Evolutionary conservation across 2,113 vertebrate species (phyloP), one percentile per base, ranked within the genome.

Genomic region (Larimichthys crocea): DNA sequence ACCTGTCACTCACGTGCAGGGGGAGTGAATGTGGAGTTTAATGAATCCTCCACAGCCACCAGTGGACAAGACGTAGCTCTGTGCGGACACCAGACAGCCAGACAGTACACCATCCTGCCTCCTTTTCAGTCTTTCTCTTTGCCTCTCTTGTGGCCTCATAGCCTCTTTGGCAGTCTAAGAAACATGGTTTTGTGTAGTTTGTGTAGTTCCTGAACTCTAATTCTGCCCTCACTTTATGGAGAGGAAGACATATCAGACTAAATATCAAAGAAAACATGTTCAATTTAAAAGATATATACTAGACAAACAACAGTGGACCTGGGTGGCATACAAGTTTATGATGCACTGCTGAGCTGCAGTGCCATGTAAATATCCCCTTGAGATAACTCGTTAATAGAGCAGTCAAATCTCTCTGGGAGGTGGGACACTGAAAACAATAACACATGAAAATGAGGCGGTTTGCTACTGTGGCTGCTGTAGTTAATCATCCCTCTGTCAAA

Each of bases 1-100:
- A 85, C 82, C 90, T 93, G 92, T 94, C 95, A 95, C 80, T 95
- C 94, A 93, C 78, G 22, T 86, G 71, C 77, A 81, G 85, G 82
- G 86, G 90, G 92, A 88, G 89, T 91, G 85, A 92, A 91, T 91
- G 89, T 87, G 84, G 82, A 76, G 80, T 83, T 80, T 91, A 94
- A 94, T 93, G 92, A 91, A 91, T 93, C 89, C 79, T 93, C 91
- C 93, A 92, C 92, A 91, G 93, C 92, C 92, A 94, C 94, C 94
- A 95, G 94, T 92, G 72, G 89, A 94, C 93, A 95, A 92, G 90
- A 71, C n/a, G 44, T 53, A 79, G 67, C 82, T 94, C 74, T 93
- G 91, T 93, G 82, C 73, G 86, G 93, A 94, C 94, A 95, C 90
- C 92, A 94, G 91, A 88, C 91, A 60, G 76, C 74, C 86, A 89